Evolutionary conservation across 2,113 vertebrate species (phyloP).

Genomic region (Forbesichthys papilliferus): DNA sequence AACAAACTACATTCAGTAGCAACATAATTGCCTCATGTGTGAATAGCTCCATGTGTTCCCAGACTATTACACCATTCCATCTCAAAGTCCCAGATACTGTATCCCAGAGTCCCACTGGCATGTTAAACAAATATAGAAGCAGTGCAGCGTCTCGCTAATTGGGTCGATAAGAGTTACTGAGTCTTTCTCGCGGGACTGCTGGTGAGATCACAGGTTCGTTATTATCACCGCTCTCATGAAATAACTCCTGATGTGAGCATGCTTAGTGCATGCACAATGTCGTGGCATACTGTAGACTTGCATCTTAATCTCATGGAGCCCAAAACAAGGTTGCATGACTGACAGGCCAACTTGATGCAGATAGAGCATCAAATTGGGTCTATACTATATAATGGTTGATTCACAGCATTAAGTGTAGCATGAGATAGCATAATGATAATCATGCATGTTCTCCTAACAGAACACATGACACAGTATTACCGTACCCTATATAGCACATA

Average conservation of each 20-base stretch:
- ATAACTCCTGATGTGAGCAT: not conserved
- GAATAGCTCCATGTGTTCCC: constrained; percentile 1
- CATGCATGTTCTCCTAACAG: no score
- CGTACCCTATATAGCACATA: no score
- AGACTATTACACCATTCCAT: not conserved
- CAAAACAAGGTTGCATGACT: no score
- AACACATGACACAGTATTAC: constrained; percentile 12
- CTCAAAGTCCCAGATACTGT: not conserved
- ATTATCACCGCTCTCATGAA: not conserved
- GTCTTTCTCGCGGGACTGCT: not conserved
- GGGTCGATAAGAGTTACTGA: constrained; percentile 14
- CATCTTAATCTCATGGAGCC: not conserved
- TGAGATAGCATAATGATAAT: constrained; percentile 14
- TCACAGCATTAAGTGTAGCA: constrained; percentile 25
- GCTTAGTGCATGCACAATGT: not conserved
- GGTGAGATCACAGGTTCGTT: not conserved
- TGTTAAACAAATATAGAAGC: not conserved
- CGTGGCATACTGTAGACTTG: not conserved
- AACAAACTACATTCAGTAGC: no score
- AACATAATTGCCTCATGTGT: not conserved
- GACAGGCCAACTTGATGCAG: not conserved
- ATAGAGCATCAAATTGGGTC: constrained; percentile 58
- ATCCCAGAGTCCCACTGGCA: not conserved
- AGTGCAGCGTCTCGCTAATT: constrained; percentile 15
- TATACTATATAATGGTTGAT: constrained; percentile 46